Percentiles rank a stretch among this genome's conserved stretches.
Evolutionary conservation across 2,113 vertebrate species (phyloP).

Genomic region (Hirundichthys speculiger): DNA sequence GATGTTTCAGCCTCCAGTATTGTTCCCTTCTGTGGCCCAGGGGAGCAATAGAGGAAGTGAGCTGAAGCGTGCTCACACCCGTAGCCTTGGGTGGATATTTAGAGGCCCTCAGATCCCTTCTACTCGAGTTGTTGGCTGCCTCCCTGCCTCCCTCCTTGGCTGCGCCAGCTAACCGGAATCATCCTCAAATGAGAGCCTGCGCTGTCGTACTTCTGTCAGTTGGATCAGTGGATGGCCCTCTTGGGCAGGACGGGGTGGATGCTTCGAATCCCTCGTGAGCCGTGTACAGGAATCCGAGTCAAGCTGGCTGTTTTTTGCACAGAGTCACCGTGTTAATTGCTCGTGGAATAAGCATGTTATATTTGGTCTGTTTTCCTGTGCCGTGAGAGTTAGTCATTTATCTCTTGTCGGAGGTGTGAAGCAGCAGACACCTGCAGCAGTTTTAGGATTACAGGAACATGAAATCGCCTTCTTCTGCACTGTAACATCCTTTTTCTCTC

Average conservation of each 20-base stretch:
- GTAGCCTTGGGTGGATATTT: constrained; percentile 56
- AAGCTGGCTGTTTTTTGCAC: constrained; percentile 59
- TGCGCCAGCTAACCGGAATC: constrained; percentile 54
- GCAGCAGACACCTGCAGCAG: constrained; percentile 40
- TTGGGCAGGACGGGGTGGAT: constrained; percentile 43
- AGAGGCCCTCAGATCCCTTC: constrained; percentile 54
- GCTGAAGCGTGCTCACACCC: constrained; percentile 22
- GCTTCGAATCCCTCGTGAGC: constrained; percentile 42
- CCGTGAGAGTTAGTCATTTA: constrained; percentile 47
- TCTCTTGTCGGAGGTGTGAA: constrained; percentile 64
- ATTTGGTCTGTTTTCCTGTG: constrained; percentile 23
- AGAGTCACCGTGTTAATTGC: constrained; percentile 66
- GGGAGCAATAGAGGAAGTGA: constrained; percentile 52
- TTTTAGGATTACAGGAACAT: constrained; percentile 63
- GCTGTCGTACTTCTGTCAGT: constrained; percentile 40
- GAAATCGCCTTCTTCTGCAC: constrained; percentile 61
- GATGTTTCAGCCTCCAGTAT: constrained; percentile 21
- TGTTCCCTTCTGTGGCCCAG: constrained; percentile 37
- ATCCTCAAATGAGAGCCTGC: constrained; percentile 53
- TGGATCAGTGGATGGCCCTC: constrained; percentile 48
- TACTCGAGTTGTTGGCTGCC: constrained; percentile 53
- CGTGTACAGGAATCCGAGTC: constrained; percentile 21
- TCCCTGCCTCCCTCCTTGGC: constrained; percentile 50
- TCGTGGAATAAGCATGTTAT: constrained; percentile 53
- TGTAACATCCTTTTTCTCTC: constrained; percentile 22